A percentile compares a stretch with the other conserved stretches of the same genome.
phyloP scores from a whole-genome alignment of 2,888 invertebrate species.

The Aplocera efformata region DNA sequence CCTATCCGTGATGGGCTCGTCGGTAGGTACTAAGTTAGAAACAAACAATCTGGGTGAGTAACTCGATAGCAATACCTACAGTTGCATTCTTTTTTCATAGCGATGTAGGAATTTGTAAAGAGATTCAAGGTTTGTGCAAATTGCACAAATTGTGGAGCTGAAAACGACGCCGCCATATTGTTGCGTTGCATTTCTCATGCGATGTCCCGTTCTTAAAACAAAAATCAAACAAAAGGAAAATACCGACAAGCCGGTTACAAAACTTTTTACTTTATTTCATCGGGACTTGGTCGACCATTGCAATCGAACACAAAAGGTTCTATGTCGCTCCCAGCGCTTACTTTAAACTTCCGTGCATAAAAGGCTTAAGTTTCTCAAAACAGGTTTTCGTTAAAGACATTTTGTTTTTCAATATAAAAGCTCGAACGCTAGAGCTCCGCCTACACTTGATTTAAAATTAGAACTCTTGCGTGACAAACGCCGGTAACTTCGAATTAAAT shows the following conservation, averaged over 20 bases:
- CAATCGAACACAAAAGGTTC: slow-evolving; percentile 51
- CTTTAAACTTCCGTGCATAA: slow-evolving; percentile 70
- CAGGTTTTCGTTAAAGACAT: slow-evolving; percentile 77
- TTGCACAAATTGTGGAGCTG: too few species aligned
- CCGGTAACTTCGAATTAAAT: slow-evolving; percentile 75
- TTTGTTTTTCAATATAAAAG: slow-evolving; percentile 78
- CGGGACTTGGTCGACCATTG: slow-evolving; percentile 42
- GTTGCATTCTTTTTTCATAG: too few species aligned
- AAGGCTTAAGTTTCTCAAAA: slow-evolving; percentile 78
- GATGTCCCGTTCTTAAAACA: slow-evolving; percentile 75
- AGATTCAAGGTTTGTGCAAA: too few species aligned
- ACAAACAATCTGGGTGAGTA: too few species aligned
- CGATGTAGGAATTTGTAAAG: too few species aligned
- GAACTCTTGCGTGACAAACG: slow-evolving; percentile 80
- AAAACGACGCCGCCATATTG: slow-evolving; percentile 70
- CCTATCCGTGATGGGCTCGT: too few species aligned
- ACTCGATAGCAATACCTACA: too few species aligned
- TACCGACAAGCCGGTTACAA: slow-evolving; percentile 77
- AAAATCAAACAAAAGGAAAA: slow-evolving; percentile 77
- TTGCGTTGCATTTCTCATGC: slow-evolving; percentile 78
- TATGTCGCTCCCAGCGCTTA: slow-evolving; percentile 61
- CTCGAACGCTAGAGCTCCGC: slow-evolving; percentile 74
- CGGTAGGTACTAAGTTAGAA: too few species aligned
- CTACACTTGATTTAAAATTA: slow-evolving; percentile 81
- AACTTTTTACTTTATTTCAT: slow-evolving; percentile 77